Conservation (phyloP, 2,888 invertebrate species). For the Hyalella azteca region DNA sequence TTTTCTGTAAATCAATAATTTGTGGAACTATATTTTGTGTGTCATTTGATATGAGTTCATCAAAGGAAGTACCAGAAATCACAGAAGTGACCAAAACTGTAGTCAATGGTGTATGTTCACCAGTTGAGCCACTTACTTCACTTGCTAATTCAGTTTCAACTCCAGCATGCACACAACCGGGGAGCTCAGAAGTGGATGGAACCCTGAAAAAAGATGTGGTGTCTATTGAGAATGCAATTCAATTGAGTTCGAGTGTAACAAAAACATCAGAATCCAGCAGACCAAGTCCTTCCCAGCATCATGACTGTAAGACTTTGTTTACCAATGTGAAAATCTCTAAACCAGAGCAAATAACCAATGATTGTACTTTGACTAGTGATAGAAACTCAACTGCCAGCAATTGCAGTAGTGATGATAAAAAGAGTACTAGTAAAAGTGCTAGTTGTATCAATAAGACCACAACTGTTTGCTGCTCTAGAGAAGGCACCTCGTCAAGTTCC, state of each 20-base stretch:
- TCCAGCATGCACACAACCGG: neutral
- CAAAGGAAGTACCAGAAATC: neutral
- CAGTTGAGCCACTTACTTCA: neutral
- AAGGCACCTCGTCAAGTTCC: neutral
- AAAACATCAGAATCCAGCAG: neutral
- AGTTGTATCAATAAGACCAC: too few relatives aligned
- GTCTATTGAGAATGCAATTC: neutral
- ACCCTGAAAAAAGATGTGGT: neutral
- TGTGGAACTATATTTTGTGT: too few relatives aligned
- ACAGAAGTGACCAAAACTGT: neutral
- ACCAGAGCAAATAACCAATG: too few relatives aligned
- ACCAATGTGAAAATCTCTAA: too few relatives aligned
- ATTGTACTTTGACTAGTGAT: too few relatives aligned
- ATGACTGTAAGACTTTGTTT: neutral
- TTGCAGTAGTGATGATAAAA: neutral
- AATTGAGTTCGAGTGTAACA: neutral
- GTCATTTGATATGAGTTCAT: constrained; percentile 2
- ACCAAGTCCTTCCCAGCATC: neutral
- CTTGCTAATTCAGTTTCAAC: neutral
- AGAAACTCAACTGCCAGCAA: neutral
- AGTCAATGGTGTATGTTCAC: neutral
- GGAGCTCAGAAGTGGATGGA: constrained; percentile 9
- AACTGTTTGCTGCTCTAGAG: neutral
- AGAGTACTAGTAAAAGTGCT: neutral
- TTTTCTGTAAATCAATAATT: too few relatives aligned